Evolutionary conservation across 2,113 vertebrate genomes (phyloP).

Genomic region (Pituophis catenifer): DNA sequence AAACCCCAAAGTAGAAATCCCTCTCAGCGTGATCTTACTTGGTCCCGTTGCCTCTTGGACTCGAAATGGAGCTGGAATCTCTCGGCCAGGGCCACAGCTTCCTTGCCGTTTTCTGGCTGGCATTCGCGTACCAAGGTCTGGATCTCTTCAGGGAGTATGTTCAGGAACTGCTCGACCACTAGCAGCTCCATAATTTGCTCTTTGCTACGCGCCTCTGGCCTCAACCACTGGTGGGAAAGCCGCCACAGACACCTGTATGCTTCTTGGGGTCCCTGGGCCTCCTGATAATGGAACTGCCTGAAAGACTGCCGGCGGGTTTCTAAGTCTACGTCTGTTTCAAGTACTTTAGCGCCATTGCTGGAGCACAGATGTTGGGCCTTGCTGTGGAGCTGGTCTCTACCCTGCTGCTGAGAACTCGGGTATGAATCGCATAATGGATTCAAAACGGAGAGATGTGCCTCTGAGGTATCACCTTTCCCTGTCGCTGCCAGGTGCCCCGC

Average conservation of each 20-base stretch:
- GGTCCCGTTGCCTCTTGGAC: conserved; percentile 23
- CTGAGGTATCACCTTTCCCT: neutral
- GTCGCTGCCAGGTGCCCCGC: neutral
- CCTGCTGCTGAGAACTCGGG: neutral
- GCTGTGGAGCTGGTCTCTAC: neutral
- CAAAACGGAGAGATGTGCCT: neutral
- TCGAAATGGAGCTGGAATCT: conserved; percentile 28
- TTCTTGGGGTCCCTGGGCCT: conserved; percentile 8
- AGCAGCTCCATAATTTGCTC: conserved; percentile 25
- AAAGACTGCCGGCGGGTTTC: neutral
- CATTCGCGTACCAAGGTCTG: conserved; percentile 27
- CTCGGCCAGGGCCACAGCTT: conserved; percentile 21
- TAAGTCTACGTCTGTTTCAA: neutral
- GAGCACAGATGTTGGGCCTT: neutral
- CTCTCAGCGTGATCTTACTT: neutral
- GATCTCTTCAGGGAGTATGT: conserved; percentile 4
- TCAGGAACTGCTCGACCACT: conserved; percentile 22
- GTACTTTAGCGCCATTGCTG: neutral
- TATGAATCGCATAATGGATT: conserved; percentile 8
- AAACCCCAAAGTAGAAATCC: neutral
- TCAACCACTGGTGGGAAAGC: conserved; percentile 20
- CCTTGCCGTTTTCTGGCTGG: conserved; percentile 28
- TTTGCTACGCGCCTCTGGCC: conserved; percentile 14
- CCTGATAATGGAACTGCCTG: conserved; percentile 15
- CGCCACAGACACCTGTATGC: conserved; percentile 8